Evolutionary conservation across 1,140 invertebrate species (phyloP), one percentile per base, ranked within the genome.

Genomic region (Heliothis subflexa): DNA sequence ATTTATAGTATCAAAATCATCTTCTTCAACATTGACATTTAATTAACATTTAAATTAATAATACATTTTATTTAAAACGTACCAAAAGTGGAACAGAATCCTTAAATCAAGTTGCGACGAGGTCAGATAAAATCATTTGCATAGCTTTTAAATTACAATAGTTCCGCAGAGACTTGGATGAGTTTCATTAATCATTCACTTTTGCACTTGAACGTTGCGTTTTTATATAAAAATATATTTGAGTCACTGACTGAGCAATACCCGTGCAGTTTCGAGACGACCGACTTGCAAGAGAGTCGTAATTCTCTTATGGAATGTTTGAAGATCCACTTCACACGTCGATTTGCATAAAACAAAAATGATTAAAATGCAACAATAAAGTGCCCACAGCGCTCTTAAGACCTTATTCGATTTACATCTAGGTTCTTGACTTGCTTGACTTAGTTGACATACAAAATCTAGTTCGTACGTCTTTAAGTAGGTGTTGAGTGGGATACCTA

Each of bases 11-110:
- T 88, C 88, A 88, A 89, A 89, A 83, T 83, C 81, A 85, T 88
- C 79, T 87, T 83, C 90, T 89, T 91, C 86, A 89, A 87, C 86
- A 89, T 90, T 92, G 88, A 88, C 87, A 85, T 81, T 89, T 89
- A 75, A 92, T 93, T 94, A 91, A 89, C 92, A 94, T 94, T 94
- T 93, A 90, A 82, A 93, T 91, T 78, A 83, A 85, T 89, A 90
- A 93, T 92, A 92, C 92, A 94, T 89, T 91, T 85, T 82, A 75
- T 86, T 88, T 86, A 87, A 88, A 85, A 92, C 89, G 87, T 91
- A 92, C 91, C 90, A 79, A 90, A 91, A 89, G 86, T 91, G 86
- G 89, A 92, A 89, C 89, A 92, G 82, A 87, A 87, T 90, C 89
- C 85, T 88, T 81, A 88, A 86, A 88, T 91, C 87, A 82, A 91